Percentiles rank a stretch among this genome's conserved stretches.
Conservation (phyloP, 2,113 vertebrate genomes). For the Cryptotis parvus region DNA sequence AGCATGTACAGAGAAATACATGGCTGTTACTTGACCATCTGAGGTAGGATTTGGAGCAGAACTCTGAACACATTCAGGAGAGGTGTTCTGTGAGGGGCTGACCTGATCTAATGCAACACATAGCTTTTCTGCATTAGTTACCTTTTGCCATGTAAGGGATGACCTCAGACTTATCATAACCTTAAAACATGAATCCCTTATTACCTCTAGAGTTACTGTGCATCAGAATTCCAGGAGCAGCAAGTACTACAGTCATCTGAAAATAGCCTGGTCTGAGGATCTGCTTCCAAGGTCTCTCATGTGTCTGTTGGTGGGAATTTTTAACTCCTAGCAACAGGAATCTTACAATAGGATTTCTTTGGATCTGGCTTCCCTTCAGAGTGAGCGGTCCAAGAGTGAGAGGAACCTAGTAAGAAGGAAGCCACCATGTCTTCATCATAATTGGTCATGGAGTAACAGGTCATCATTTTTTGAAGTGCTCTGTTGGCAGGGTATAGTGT, state of each 20-base stretch:
- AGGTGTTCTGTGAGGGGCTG: slow-evolving; percentile 20
- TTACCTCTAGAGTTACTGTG: slow-evolving; percentile 18
- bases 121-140: slow-evolving; percentile 12
- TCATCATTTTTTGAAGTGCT: not conserved
- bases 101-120: not conserved
- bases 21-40: not conserved
- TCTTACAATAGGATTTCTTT: not conserved
- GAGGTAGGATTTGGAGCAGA: slow-evolving; percentile 18
- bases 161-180: slow-evolving; percentile 27
- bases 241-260: not conserved
- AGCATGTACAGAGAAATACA: not conserved
- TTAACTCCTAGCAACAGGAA: not conserved
- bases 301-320: not conserved
- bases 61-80: not conserved
- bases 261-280: not conserved
- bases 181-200: slow-evolving; percentile 31
- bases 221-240: not conserved
- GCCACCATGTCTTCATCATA: not conserved
- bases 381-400: not conserved
- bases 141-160: slow-evolving; percentile 39
- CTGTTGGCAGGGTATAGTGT: not conserved
- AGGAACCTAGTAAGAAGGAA: not conserved
- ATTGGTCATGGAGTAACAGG: not conserved
- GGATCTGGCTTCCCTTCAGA: not conserved
- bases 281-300: not conserved